These are phyloP conservation scores for Isoperla grammatica DNA, from an alignment of 2,888 invertebrate species.

Conservation along the genomic window DNA sequence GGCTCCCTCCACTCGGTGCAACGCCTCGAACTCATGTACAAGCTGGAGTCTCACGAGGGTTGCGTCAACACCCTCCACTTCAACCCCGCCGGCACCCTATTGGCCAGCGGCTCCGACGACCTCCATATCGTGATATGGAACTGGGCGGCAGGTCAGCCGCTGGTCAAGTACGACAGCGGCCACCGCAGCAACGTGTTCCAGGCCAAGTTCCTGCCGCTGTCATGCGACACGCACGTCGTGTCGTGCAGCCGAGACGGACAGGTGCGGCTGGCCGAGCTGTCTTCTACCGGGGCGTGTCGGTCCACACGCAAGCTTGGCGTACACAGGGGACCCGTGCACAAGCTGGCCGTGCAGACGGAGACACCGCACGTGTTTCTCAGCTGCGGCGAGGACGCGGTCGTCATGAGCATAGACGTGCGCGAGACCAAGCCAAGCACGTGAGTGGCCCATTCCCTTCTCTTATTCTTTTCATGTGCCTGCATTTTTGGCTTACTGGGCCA, in stretches of 20 bases:
- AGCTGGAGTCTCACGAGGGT: constrained; percentile 73
- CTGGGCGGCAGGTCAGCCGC: constrained; percentile 67
- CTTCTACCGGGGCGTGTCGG: constrained; percentile 46
- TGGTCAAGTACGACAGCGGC: constrained; percentile 67
- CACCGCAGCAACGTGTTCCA: constrained; percentile 83
- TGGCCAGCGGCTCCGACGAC: constrained; percentile 92
- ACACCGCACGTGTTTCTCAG: constrained; percentile 70
- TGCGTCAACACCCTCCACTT: constrained; percentile 93
- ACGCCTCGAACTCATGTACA: constrained; percentile 70
- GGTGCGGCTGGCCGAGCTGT: constrained; percentile 50
- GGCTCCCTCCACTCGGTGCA: constrained; percentile 78
- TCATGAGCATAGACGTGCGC: constrained; percentile 77
- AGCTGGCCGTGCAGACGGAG: constrained; percentile 68
- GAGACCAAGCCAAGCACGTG: constrained; percentile 59
- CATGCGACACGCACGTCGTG: constrained; percentile 66
- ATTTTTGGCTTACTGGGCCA: no score
- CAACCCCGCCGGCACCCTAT: constrained; percentile 67
- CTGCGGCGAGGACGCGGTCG: constrained; percentile 83
- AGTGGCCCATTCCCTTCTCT: constrained; percentile 32
- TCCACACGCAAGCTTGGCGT: constrained; percentile 59
- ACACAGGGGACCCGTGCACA: constrained; percentile 76
- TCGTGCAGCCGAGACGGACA: constrained; percentile 88
- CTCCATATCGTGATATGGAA: constrained; percentile 83
- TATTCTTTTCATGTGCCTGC: no score
- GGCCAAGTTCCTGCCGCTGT: constrained; percentile 77